Conservation (phyloP, 2,113 vertebrate species). For the Bucco capensis region DNA sequence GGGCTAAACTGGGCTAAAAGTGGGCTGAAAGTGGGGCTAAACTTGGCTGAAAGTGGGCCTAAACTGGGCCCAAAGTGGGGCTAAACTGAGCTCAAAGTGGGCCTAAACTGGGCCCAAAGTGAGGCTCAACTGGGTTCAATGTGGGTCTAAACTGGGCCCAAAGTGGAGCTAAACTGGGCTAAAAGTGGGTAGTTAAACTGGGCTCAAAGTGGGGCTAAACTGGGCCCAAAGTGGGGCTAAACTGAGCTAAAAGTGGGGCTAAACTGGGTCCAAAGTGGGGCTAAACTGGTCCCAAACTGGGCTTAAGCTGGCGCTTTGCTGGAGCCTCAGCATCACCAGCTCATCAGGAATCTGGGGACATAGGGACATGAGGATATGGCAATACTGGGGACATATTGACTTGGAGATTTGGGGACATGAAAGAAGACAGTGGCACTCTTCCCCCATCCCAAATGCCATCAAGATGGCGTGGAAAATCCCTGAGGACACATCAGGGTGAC, state of each 20-base stretch:
- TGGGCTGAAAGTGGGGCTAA: background rate
- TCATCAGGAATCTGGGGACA: no score
- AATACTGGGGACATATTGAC: background rate
- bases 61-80: background rate
- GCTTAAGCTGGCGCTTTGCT: rapidly evolving
- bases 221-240: no score
- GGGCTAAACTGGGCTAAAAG: no score
- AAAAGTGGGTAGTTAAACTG: no score
- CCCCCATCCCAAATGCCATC: rapidly evolving
- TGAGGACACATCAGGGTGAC: rapidly evolving
- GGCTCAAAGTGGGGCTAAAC: no score
- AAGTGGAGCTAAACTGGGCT: background rate
- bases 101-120: no score
- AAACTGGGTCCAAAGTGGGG: background rate
- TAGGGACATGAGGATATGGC: background rate
- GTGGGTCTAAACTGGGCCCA: background rate
- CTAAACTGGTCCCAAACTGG: background rate
- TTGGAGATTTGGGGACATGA: no score
- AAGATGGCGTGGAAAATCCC: background rate
- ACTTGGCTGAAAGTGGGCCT: background rate
- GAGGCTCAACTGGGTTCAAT: no score
- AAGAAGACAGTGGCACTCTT: background rate
- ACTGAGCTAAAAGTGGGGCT: no score
- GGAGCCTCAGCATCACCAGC: rapidly evolving
- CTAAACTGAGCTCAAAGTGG: no score